Conservation (phyloP, 2,113 vertebrate species). For the Sula dactylatra region DNA sequence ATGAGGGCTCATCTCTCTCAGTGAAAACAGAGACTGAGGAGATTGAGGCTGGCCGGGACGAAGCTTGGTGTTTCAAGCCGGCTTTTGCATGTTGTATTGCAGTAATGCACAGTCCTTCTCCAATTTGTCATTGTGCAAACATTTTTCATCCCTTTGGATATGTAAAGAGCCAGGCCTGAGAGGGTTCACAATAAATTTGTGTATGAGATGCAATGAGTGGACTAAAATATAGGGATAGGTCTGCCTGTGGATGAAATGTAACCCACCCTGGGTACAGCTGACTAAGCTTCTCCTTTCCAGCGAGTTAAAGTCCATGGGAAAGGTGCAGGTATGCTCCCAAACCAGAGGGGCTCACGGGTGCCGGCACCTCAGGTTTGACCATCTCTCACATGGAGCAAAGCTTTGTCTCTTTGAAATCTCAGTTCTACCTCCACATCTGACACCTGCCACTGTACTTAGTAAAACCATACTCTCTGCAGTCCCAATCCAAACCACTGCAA, state of each 20-base stretch:
- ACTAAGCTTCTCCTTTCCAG: background rate
- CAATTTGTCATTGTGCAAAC: fast-evolving
- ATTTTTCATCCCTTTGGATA: background rate
- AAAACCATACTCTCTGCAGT: background rate
- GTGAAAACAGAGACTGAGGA: background rate
- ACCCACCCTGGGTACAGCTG: background rate
- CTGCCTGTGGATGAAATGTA: background rate
- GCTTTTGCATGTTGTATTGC: background rate
- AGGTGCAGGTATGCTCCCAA: background rate
- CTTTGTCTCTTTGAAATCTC: background rate
- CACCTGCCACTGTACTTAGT: background rate
- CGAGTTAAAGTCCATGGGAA: background rate
- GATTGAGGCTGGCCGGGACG: background rate
- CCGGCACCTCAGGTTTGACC: background rate
- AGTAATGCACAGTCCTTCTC: background rate
- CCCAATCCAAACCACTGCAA: background rate
- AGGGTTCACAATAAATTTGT: background rate
- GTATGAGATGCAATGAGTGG: background rate
- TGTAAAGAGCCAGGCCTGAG: background rate
- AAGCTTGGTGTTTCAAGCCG: background rate
- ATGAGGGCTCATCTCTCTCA: background rate
- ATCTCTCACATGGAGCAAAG: background rate
- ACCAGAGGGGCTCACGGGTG: background rate
- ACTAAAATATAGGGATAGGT: background rate
- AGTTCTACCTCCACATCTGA: background rate